Base-by-base conservation (phyloP, 1,140 invertebrate species). In the Lerema accius region DNA sequence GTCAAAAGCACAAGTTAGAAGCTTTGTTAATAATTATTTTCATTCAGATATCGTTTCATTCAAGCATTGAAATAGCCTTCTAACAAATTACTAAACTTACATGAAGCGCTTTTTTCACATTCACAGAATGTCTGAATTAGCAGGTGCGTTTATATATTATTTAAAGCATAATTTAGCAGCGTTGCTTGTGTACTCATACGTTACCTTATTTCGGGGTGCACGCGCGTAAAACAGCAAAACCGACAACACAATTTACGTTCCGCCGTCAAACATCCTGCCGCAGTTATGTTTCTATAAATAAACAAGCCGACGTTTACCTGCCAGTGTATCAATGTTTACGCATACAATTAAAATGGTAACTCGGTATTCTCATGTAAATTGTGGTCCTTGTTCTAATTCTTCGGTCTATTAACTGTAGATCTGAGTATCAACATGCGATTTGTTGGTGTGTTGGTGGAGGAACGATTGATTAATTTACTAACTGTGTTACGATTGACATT, bases 321-420 rank as follows among this genome's bases (percentile, higher is more conserved):
- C 56, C 11, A 43, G 39, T 48, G 61, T 60, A 49, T 48, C 53
- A 45, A 58, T 58, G 53, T 58, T 58, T 58, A 58, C 53, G 53
- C 43, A 58, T 58, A 45, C 61, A 58, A 58, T 62, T 63, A 63
- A 63, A 68, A 73, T 68, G 50, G 42, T 51, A 69, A 69, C 43
- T 45, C 51, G 40, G 60, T 66, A 55, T 62, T 68, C 65, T 60
- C 60, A 66, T 72, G 67, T 69, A 64, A 73, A 69, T 72, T 62
- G 65, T 60, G 56, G 61, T 69, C 67, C 67, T 76, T 68, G 70
- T 69, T 65, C 67, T 60, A 69, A 62, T 75, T 67, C 49, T 35
- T 26, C 66, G 66, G 35, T 67, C 48, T 67, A 64, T 73, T 69
- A 64, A 58, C 45, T 59, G 16, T 19, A 23, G 19, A 17, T 64